Base-by-base conservation (phyloP, 2,113 vertebrate genomes). In the Aleadryas rufinucha region DNA sequence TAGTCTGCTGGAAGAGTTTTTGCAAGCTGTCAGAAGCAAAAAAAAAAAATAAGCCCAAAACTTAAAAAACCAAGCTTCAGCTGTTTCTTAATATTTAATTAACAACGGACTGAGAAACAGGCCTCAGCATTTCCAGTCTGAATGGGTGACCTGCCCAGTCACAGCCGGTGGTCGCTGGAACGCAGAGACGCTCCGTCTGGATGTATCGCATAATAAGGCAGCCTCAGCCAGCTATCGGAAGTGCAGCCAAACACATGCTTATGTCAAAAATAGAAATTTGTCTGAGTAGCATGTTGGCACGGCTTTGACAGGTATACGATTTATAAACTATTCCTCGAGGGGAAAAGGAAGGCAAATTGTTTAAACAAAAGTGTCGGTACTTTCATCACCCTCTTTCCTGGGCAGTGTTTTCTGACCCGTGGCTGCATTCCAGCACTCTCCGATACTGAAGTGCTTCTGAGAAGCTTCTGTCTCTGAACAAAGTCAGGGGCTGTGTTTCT, bases 171-270 rank as follows among this genome's bases (percentile, higher is more conserved):
- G 87, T 74, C 0, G 0, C 52, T 78, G 24, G 84, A 95, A 87
- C 0, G 0, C 53, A 22, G 66, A 64, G 68, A 90, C 84, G 42
- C 19, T 94, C 52, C 1, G 5, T 81, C 60, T 92, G 71, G 56
- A 53, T 45, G 22, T 17, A 42, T 60, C 23, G 1, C 54, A 59
- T 21, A 52, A 35, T 19, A 31, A 50, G 3, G 3, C 27, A 84
- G 78, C 27, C 72, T 42, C 69, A 91, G 90, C 86, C 63, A 91
- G 76, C 72, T 35, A 53, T 83, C 0, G 3, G 72, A 96, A 78
- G 19, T 15, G 50, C 82, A 85, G 93, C 95, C 80, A 97, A 94
- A 90, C 76, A 89, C 92, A 89, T 61, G 80, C 72, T 95, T 47
- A 9, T 33, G 91, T 90, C 95, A 94, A 89, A 94, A 87, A 89